These are phyloP conservation scores for Poecilia gillii DNA, from an alignment of 2,797 vertebrate species.

Conservation along the genomic window DNA sequence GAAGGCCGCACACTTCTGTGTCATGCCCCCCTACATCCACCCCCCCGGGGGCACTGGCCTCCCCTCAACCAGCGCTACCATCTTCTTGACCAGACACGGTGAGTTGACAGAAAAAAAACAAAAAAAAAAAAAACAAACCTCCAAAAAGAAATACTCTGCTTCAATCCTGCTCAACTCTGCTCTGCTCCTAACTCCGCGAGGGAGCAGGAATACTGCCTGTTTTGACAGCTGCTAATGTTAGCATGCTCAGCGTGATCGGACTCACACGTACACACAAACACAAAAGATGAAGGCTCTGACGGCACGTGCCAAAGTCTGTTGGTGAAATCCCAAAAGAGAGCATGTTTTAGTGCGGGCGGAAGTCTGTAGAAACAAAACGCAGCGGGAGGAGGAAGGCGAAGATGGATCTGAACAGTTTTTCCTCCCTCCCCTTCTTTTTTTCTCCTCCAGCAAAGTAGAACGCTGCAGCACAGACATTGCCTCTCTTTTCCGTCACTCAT, in stretches of 20 bases:
- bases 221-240: slow-evolving; percentile 72
- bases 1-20: slow-evolving; percentile 65
- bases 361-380: slow-evolving; percentile 27
- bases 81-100: slow-evolving; percentile 70
- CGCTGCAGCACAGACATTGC: neutral
- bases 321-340: slow-evolving; percentile 64
- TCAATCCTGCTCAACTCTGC: slow-evolving; percentile 18
- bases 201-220: slow-evolving; percentile 49
- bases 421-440: neutral
- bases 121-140: neutral
- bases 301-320: slow-evolving; percentile 52
- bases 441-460: neutral
- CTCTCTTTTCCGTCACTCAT: neutral
- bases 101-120: slow-evolving; percentile 47
- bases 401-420: neutral
- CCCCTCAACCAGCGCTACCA: slow-evolving; percentile 33
- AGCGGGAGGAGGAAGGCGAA: neutral
- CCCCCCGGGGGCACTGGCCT: slow-evolving; percentile 64
- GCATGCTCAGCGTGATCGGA: slow-evolving; percentile 43
- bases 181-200: slow-evolving; percentile 33
- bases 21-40: slow-evolving; percentile 73
- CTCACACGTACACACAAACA: slow-evolving; percentile 29
- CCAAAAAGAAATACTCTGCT: neutral
- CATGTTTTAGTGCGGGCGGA: slow-evolving; percentile 43
- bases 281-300: slow-evolving; percentile 42